Conservation (phyloP, 2,888 invertebrate genomes). For the Endomychus coccineus region DNA sequence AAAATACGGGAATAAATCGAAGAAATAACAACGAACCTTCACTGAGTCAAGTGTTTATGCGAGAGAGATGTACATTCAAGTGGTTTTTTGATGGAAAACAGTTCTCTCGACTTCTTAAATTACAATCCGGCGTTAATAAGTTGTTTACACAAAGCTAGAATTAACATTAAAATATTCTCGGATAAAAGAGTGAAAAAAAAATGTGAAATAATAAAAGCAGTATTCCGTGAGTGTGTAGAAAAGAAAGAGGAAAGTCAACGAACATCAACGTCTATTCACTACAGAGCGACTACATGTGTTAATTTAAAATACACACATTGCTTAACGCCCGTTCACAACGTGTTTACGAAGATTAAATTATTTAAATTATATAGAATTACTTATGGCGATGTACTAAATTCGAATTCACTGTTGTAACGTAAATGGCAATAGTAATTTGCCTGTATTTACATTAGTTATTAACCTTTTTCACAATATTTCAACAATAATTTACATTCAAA, state of each 20-base stretch:
- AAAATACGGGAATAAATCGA: no score
- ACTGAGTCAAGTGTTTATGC: no score
- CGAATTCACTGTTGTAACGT: slow-evolving; percentile 1
- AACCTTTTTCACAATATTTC: no score
- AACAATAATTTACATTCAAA: no score
- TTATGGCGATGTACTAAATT: background rate
- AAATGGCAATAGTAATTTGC: no score
- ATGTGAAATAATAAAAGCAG: background rate
- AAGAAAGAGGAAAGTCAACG: slow-evolving; percentile 1
- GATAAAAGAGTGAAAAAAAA: background rate
- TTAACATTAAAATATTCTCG: background rate
- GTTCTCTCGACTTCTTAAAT: background rate
- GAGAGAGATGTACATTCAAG: no score
- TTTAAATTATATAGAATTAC: slow-evolving; percentile 1
- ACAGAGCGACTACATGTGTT: background rate
- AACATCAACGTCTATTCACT: background rate
- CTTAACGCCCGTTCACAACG: background rate
- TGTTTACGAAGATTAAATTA: slow-evolving; percentile 1
- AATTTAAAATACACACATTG: background rate
- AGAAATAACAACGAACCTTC: no score
- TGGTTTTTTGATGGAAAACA: slow-evolving; percentile 1
- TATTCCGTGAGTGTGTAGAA: background rate
- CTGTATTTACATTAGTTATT: no score
- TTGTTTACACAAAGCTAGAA: slow-evolving; percentile 1
- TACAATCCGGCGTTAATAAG: slow-evolving; percentile 1